Evolutionary conservation across 2,797 vertebrate species (phyloP).

Genomic region (Urophycis tenuis): DNA sequence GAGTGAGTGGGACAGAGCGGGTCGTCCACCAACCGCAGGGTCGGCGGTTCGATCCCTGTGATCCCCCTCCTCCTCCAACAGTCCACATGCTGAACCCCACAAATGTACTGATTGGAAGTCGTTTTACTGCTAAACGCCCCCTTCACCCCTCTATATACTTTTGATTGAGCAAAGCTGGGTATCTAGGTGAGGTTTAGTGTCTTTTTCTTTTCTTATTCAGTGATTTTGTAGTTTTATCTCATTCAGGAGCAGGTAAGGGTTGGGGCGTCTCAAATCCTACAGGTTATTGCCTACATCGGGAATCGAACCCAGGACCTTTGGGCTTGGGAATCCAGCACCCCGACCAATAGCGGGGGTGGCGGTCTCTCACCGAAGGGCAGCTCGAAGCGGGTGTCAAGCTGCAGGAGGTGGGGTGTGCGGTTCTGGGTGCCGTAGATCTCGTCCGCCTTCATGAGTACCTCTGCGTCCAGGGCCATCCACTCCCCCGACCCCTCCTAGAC

Average conservation of each 20-base stretch:
- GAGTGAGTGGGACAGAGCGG: too few species aligned
- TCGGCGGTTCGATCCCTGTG: too few species aligned
- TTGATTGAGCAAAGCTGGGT: too few species aligned
- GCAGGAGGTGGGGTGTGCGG: slow-evolving; percentile 84
- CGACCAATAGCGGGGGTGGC: neutral
- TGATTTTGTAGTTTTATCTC: neutral
- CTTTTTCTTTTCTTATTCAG: neutral
- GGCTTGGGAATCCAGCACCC: neutral
- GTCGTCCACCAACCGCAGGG: too few species aligned
- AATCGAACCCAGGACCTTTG: neutral
- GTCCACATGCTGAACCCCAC: too few species aligned
- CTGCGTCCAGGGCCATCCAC: slow-evolving; percentile 85
- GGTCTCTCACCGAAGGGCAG: slow-evolving; percentile 82
- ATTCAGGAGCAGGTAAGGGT: neutral
- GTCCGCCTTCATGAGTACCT: slow-evolving; percentile 92
- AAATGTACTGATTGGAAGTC: too few species aligned
- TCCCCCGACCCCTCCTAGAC: slow-evolving; percentile 93
- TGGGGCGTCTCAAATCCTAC: too few species aligned
- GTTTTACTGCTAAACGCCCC: too few species aligned
- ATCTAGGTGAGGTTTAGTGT: too few species aligned
- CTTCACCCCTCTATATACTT: too few species aligned
- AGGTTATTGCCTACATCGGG: neutral
- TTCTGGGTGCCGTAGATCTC: slow-evolving; percentile 96
- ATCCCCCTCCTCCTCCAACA: too few species aligned
- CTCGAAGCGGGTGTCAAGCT: slow-evolving; percentile 93